These are phyloP conservation scores for Drosophila sucinea DNA, from an alignment of 1,140 invertebrate species.

Conservation along the genomic window DNA sequence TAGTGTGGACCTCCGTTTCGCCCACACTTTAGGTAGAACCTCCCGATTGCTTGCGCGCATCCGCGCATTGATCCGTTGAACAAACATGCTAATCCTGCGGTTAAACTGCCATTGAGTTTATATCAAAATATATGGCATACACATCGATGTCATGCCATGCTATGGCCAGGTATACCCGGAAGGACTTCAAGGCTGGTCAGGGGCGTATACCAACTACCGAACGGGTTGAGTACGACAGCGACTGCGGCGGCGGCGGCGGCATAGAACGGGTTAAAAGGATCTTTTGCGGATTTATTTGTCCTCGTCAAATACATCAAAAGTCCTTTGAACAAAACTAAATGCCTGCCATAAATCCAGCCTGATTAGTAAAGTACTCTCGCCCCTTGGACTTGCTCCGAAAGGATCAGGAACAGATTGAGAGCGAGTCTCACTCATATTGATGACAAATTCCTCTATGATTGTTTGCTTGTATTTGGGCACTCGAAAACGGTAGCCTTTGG, in stretches of 20 bases:
- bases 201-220: constrained; percentile 37
- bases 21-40: constrained; percentile 30
- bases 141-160: background rate
- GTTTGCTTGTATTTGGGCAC: constrained; percentile 3
- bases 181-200: constrained; percentile 50
- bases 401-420: constrained; percentile 7
- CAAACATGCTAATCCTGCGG: constrained; percentile 82
- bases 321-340: constrained; percentile 74
- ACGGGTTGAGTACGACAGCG: background rate
- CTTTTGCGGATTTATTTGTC: constrained; percentile 57
- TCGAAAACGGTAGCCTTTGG: constrained; percentile 27
- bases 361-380: constrained; percentile 79
- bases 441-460: constrained; percentile 29
- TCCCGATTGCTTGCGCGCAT: constrained; percentile 64
- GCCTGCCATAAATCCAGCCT: constrained; percentile 72
- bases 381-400: constrained; percentile 28
- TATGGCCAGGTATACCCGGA: constrained; percentile 55
- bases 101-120: constrained; percentile 81
- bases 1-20: constrained; percentile 18
- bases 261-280: constrained; percentile 65
- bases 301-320: constrained; percentile 44
- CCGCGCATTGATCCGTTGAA: constrained; percentile 68
- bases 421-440: background rate
- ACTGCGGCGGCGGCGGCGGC: background rate
- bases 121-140: constrained; percentile 64